These are phyloP conservation scores for Epizoanthus scotinus DNA, from an alignment of 92 coral and sea anemone genomes.

Conservation along the genomic window DNA sequence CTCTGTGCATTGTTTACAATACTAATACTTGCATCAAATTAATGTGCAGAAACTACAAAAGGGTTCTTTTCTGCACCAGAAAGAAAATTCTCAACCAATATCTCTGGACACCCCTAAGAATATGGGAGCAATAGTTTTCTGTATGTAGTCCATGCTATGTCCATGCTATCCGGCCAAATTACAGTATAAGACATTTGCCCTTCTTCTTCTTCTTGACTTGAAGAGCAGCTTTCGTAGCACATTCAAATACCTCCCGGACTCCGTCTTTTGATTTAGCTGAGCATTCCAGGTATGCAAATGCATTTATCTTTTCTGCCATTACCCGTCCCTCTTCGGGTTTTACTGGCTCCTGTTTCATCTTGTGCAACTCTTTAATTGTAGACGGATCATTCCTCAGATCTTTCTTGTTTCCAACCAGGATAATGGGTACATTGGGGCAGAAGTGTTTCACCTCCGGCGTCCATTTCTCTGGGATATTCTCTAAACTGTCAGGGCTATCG, in stretches of 20 bases:
- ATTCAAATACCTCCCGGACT: conserved; percentile 85
- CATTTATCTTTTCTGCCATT: conserved; percentile 82
- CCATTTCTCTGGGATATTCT: conserved; percentile 98
- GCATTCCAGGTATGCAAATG: conserved; percentile 89
- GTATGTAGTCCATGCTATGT: not conserved
- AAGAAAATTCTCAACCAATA: conserved; percentile 33
- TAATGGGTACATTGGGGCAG: conserved; percentile 98
- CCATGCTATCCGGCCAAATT: conserved; percentile 39
- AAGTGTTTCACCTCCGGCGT: conserved; percentile 97
- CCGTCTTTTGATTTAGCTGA: conserved; percentile 98
- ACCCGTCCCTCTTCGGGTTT: conserved; percentile 82
- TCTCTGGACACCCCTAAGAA: not conserved
- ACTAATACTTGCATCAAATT: conserved; percentile 65
- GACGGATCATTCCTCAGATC: conserved; percentile 92
- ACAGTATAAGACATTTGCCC: conserved; percentile 77
- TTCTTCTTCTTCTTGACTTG: conserved; percentile 80
- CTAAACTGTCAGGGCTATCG: conserved; percentile 97
- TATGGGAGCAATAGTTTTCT: conserved; percentile 9
- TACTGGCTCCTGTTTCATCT: conserved; percentile 98
- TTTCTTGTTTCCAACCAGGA: conserved; percentile 96
- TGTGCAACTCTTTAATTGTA: conserved; percentile 85
- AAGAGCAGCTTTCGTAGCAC: conserved; percentile 91
- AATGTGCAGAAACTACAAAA: conserved; percentile 57
- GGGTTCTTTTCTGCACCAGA: conserved; percentile 43
- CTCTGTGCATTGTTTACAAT: conserved; percentile 52